Conservation (phyloP, 1,140 invertebrate genomes). For the Maconellicoccus hirsutus region DNA sequence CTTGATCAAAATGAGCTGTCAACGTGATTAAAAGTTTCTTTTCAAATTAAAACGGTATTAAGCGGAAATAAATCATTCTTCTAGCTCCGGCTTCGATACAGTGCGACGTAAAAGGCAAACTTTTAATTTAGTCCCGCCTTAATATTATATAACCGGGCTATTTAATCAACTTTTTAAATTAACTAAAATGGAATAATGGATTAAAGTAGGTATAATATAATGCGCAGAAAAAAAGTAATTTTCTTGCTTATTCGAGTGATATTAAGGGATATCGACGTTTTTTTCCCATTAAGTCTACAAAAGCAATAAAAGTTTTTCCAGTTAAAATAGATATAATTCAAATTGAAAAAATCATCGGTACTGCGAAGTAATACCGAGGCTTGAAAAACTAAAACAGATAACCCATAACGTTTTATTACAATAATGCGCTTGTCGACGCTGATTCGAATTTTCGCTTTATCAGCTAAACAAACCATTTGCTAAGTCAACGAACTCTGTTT, state of each 20-base stretch:
- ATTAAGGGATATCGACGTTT: constrained; percentile 8
- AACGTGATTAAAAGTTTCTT: constrained; percentile 9
- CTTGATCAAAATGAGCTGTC: constrained; percentile 7
- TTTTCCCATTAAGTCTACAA: not conserved
- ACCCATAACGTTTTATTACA: too few relatives aligned
- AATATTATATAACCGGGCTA: constrained; percentile 5
- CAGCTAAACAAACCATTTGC: too few relatives aligned
- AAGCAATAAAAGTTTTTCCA: not conserved
- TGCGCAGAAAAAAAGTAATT: constrained; percentile 9
- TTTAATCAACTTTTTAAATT: constrained; percentile 10
- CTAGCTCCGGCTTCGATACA: constrained; percentile 6
- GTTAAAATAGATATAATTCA: not conserved
- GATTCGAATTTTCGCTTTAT: too few relatives aligned
- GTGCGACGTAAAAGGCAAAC: not conserved
- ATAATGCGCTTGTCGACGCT: too few relatives aligned
- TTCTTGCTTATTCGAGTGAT: constrained; percentile 8
- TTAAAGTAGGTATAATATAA: constrained; percentile 10
- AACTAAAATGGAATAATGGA: constrained; percentile 9
- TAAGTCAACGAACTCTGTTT: too few relatives aligned
- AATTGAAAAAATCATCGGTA: not conserved
- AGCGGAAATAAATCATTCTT: constrained; percentile 9
- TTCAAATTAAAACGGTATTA: constrained; percentile 9
- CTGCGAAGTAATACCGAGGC: not conserved
- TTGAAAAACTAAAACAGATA: too few relatives aligned
- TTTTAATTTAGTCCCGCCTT: constrained; percentile 8